Evolutionary conservation across 64 coral and sea anemone genomes (phyloP), one percentile per base, ranked within the genome.

Genomic region (Pocillopora damicornis): DNA sequence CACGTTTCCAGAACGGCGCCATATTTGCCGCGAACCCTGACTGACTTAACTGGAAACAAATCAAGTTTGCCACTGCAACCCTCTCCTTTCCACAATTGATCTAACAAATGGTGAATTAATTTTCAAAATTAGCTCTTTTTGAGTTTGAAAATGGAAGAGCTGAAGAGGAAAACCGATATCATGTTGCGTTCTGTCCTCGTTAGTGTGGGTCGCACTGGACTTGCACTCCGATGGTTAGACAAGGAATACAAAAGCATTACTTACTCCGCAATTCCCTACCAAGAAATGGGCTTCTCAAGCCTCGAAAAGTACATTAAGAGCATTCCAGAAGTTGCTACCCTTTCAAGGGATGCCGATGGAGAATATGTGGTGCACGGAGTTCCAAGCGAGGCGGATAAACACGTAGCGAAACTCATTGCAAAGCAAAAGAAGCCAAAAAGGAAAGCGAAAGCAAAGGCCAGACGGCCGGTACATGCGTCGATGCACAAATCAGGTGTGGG

Each of bases 401-500:
- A 99, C 59, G 93, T 99, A 17, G 93, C 93, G 6, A 99, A 95
- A 77, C 83, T 99, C 11, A 99, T 95, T 56, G 72, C 93, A 20
- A 99, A 93, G 61, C 97, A 99, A 82, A 93, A 79, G 74, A 99
- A 99, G 61, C 97, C 97, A 11, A 95, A 86, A 66, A 78, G 93
- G 20, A 84, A 84, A 63, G 37, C 64, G 13, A 59, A 45, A 83
- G 73, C 79, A 14, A 95, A 90, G 37, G 88, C 88, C 17, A 63
- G 88, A 20, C 73, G 82, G 30, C 91, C 91, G 0, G 37, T 73
- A 10, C 17, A 63, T 76, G 67, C 37, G 57, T 71, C 68, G 59
- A 78, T 37, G 65, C 25, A 67, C 68, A 51, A 51, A 51, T 76
- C 80, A 59, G 37, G 75, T 58, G 12, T 75, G 17, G 25, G 34